phyloP scores from a whole-genome alignment of 2,797 vertebrate genomes.

The Rallus crepitans region DNA sequence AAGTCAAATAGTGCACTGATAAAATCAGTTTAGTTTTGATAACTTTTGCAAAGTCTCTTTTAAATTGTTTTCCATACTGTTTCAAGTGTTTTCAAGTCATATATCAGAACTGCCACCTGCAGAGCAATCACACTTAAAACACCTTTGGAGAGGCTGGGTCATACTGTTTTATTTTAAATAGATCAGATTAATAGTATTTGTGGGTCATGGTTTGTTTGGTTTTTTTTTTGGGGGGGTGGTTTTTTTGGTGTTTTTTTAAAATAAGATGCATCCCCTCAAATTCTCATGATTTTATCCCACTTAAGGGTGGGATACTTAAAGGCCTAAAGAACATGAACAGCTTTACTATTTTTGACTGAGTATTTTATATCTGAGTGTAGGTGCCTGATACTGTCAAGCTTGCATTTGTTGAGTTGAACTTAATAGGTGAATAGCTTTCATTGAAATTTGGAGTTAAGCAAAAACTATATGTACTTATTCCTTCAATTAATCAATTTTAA shows the following conservation, averaged over 20 bases:
- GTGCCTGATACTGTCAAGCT: background rate
- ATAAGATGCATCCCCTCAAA: background rate
- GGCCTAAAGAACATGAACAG: background rate
- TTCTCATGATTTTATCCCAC: background rate
- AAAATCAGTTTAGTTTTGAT: constrained; percentile 60
- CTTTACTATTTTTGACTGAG: background rate
- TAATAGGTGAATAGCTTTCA: background rate
- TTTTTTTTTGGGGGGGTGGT: background rate
- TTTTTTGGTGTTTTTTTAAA: background rate
- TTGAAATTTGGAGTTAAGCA: background rate
- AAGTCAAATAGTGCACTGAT: constrained; percentile 52
- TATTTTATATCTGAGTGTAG: background rate
- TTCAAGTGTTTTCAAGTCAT: background rate
- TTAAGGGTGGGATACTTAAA: background rate
- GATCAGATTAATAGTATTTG: background rate
- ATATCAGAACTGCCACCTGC: constrained; percentile 31
- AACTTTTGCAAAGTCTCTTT: constrained; percentile 46
- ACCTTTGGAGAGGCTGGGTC: background rate
- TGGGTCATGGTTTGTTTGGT: background rate
- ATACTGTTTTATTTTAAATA: background rate
- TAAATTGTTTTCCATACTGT: constrained; percentile 4
- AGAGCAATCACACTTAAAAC: background rate
- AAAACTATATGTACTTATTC: background rate
- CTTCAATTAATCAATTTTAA: background rate
- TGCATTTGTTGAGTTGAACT: background rate